Evolutionary conservation across 2,888 invertebrate genomes (phyloP), one percentile per base, ranked within the genome.

Genomic region (Eucriotettix oculatus): DNA sequence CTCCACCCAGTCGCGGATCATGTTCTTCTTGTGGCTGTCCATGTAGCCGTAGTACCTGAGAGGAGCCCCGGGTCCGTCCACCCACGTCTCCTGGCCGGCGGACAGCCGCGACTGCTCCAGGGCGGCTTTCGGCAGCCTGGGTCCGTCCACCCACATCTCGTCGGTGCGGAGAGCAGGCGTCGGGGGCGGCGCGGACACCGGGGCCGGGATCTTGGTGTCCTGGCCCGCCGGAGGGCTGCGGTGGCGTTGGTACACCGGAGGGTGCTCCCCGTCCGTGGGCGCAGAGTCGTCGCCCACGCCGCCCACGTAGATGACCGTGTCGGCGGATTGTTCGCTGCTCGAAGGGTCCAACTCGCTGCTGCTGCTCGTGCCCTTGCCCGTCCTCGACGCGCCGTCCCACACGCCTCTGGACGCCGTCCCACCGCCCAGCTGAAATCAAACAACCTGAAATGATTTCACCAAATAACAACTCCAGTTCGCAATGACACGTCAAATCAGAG

Each of bases 101-200:
- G 87, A 81, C 70, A 88, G 87, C 56, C 90, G 76, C 0, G 87
- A 90, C 72, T 89, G 89, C 1, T 88, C 89, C 5, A 64, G 82
- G 72, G 86, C 88, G 17, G 85, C 87, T 69, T 86, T 85, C 0
- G 88, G 89, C 68, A 93, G 89, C 69, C 92, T 82, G 0, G 96
- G 96, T 0, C 96, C 96, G 74, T 96, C 96, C 64, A 96, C 90
- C 96, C 96, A 97, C 70, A 93, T 91, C 70, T 96, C 96, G 69
- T 93, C 92, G 3, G 29, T 29, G 29, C 29, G 29, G 2, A 7
- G 29, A 29, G 29, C 3, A 29, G 29, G 29, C 29, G 7, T 29
- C 7, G 29, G 29, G 7, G 29, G 2, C 29, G 29, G 29, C 29
- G 29, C 29, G 3, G 29, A 7, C 3, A 29, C 29, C 29, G 29